These are phyloP conservation scores for Microtus montanus DNA, from an alignment of 2,113 vertebrate genomes.

Conservation along the genomic window DNA sequence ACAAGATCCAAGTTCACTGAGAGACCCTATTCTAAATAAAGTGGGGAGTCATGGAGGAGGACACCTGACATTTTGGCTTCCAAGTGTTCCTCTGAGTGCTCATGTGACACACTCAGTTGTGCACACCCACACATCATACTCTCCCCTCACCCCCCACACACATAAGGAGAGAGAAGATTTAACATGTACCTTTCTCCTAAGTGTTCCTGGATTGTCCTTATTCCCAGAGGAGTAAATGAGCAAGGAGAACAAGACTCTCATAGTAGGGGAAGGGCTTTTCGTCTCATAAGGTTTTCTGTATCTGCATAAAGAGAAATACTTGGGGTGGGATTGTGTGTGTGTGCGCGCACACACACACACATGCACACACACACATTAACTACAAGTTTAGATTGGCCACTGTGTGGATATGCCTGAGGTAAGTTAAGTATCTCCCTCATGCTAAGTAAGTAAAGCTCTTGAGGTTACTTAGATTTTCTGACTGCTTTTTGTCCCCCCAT, in stretches of 20 bases:
- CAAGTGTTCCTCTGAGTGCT: not conserved
- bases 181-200: not conserved
- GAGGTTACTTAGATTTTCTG: not conserved
- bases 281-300: not conserved
- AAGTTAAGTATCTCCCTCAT: not conserved
- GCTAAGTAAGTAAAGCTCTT: not conserved
- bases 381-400: too few species aligned
- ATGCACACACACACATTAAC: too few species aligned
- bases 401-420: not conserved
- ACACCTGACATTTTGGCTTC: not conserved
- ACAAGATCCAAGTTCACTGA: not conserved
- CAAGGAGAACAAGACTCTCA: not conserved
- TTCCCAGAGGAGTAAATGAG: not conserved
- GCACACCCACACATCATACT: not conserved
- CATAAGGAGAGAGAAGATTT: not conserved
- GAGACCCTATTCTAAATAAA: not conserved
- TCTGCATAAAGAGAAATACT: not conserved
- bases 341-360: accelerated
- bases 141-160: not conserved
- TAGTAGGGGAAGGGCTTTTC: not conserved
- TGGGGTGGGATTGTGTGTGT: not conserved
- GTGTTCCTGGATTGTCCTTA: not conserved
- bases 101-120: not conserved
- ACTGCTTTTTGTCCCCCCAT: not conserved
- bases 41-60: too few species aligned